Base-by-base conservation (phyloP, 2,888 invertebrate species). In the Orthosia gothica region DNA sequence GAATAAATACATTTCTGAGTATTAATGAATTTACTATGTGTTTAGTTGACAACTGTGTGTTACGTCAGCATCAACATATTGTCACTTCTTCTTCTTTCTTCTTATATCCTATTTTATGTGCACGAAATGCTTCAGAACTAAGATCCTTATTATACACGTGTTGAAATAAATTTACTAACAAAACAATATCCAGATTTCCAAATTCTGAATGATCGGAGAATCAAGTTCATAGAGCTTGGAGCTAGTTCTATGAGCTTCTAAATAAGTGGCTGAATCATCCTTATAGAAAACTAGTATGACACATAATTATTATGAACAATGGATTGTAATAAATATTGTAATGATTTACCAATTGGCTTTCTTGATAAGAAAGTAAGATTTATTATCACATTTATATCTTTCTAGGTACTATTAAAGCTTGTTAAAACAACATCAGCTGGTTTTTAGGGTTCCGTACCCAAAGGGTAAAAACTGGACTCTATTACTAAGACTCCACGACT, bases 41-140 rank as follows among this genome's bases (percentile, higher is more conserved):
- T 95, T 99, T 99, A 11, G 98, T 97, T 73, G 97, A 97, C 26
- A 98, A 84, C 54, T 94, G 90, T 57, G 90, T 57, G 87, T 91
- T 18, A 98, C 94, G 79, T 96, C 93, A 26, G 89, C 66, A 89
- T 97, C 95, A 70, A 97, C 93, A 45, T 85, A 72, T 89, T 97
- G 96, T 76, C 98, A 92, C 88, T 97, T 97, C 50, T 93, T 96
- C 89, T 97, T 97, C 74, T 94, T 93, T 63, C 32, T 32, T 9
- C 40, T 40, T 40, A 40, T 9, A 9, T 40, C 9, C 9, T 40
- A 97, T 97, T 93, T 97, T 97, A 81, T 97, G 97, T 76, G 93
- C 93, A 90, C 97, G 97, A 90, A 96, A 97, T 67, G 97, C 97
- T 74, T 97, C 97, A 74, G 95, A 96, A 75, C 97, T 96, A 97